These are phyloP conservation scores for Atta texana DNA, from an alignment of 1,140 invertebrate genomes.

Conservation along the genomic window DNA sequence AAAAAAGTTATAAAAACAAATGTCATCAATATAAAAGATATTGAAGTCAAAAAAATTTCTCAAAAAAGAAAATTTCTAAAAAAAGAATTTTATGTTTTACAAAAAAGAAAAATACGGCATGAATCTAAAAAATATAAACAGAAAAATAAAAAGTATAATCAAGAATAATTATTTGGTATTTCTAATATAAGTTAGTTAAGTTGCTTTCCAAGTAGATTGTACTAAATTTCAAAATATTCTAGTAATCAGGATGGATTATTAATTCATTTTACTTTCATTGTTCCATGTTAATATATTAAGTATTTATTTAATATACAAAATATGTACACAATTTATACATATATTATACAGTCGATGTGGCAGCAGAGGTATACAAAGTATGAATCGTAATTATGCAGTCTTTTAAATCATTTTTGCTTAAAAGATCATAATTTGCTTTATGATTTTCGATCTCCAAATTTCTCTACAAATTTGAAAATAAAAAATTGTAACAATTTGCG, in stretches of 20 bases:
- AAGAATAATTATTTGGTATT: too few species aligned
- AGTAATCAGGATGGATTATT: background rate
- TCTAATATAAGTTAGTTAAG: too few species aligned
- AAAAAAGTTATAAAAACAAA: too few species aligned
- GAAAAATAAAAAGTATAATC: too few species aligned
- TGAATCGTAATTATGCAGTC: constrained; percentile 17
- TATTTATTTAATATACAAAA: constrained; percentile 38
- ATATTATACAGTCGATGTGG: constrained; percentile 19
- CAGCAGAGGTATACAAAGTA: constrained; percentile 30
- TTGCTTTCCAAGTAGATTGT: too few species aligned
- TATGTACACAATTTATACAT: constrained; percentile 27
- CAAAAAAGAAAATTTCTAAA: too few species aligned
- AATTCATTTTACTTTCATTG: background rate
- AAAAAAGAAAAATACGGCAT: too few species aligned
- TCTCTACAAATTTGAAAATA: too few species aligned
- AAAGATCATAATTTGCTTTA: constrained; percentile 3
- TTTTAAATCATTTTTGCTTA: constrained; percentile 21
- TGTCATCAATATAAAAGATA: too few species aligned
- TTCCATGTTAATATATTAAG: constrained; percentile 32
- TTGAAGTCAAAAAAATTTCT: too few species aligned
- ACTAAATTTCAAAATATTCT: background rate
- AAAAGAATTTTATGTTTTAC: too few species aligned
- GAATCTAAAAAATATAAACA: too few species aligned
- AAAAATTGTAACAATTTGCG: background rate
- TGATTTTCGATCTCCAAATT: background rate